Base-by-base conservation (phyloP, 1,140 invertebrate species). In the Dreissena rostriformis region DNA sequence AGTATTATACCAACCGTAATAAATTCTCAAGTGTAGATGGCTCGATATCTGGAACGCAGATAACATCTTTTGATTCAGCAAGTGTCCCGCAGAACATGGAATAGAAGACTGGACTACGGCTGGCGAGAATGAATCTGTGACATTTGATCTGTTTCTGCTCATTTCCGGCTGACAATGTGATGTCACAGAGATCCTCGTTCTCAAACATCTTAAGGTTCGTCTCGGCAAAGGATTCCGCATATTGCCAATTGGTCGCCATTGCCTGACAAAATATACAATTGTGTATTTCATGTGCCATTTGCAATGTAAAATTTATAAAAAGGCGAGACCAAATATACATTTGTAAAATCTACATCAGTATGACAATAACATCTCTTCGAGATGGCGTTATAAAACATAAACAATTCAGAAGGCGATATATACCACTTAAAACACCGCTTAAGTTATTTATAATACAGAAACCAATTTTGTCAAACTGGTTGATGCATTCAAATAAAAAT, bases 21-120 rank as follows among this genome's bases (percentile, higher is more conserved):
- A 86, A 52, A 63, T 65, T 7, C 26, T 67, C 28, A 26, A 86
- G 78, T 49, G 73, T 75, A 28, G 72, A 74, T 29, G 68, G 75
- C 70, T 82, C 85, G 24, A 86, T 82, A 74, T 86, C 85, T 8
- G 68, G 63, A 19, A 83, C 71, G 17, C 79, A 52, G 17, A 86
- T 70, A n/a, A 17, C 55, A 1, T 55, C 57, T 19, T 17, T 95
- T 39, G 39, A 39, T 1, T 96, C 95, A 83, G 88, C 84, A 81
- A 93, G 85, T 7, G 95, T 95, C 55, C 96, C 95, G 91, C 96
- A 96, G 88, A 97, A 97, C 96, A 97, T 97, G 10, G 96, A 96
- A 92, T 97, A 96, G 92, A 97, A 97, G 4, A 97, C 96, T 4
- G 96, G 95, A 92, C 96, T 96, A 17, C 96, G 96, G 63, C 96